Evolutionary conservation across 2,113 vertebrate genomes (phyloP), one percentile per base, ranked within the genome.

Genomic region (Colinus virginianus): DNA sequence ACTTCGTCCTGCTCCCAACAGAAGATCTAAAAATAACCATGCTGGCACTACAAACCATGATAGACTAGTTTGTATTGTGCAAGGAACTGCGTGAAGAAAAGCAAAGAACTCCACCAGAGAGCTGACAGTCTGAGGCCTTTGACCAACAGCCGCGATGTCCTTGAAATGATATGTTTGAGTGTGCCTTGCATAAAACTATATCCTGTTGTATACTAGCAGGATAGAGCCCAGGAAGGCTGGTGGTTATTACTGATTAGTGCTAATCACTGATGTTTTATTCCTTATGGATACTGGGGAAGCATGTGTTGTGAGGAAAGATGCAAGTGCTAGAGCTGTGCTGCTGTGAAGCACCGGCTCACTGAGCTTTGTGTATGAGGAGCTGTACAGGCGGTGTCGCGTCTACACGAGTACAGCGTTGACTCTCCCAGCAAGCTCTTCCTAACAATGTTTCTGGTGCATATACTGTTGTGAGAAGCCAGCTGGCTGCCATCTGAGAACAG

Each of bases 401-500:
- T 1, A 49, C 38, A 28, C 55, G 16, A 36, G 55, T 45, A 42
- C 45, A 42, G 84, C 49, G 0, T 26, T 84, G 80, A 36, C 78
- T 89, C 74, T 77, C 92, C 70, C 89, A 92, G 71, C 71, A 89
- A 84, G 94, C 87, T 90, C 84, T 74, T 90, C 84, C 89, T 82
- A 82, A 74, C 95, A 46, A 66, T 89, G 75, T 82, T 94, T 51
- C 87, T 92, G 89, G 80, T 93, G 76, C 78, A 63, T 72, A 56
- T 16, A 87, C 72, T 92, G 93, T 87, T 94, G 91, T 72, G 87
- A 89, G 93, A 77, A 95, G 95, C 95, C 91, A 96, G 88, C 96
- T 96, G 96, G 95, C 95, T 96, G 90, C 84, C 92, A 95, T 94
- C 67, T 78, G 88, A 93, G 81, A 96, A 70, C 94, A 96, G 95